Evolutionary conservation across 2,797 vertebrate species (phyloP).

Genomic region (Dromococcyx pavoninus): DNA sequence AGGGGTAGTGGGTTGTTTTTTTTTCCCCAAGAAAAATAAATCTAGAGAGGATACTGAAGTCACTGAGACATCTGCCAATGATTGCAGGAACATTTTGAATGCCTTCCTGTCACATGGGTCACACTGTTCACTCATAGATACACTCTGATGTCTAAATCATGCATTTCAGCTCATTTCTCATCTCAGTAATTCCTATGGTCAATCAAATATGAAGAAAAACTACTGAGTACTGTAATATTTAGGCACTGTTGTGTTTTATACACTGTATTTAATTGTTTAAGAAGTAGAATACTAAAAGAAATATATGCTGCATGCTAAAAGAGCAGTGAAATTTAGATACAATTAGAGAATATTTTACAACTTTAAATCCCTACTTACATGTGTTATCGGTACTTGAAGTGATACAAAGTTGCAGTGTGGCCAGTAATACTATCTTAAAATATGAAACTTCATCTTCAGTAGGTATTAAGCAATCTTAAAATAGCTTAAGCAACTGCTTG

Average conservation of each 20-base stretch:
- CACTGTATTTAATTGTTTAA: neutral
- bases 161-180: neutral
- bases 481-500: neutral
- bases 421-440: neutral
- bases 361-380: neutral
- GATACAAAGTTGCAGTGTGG: neutral
- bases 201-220: neutral
- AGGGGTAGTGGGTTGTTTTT: accelerated
- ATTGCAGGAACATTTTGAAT: neutral
- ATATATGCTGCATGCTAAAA: neutral
- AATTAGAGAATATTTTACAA: neutral
- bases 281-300: neutral
- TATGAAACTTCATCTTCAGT: neutral
- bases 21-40: neutral
- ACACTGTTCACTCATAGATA: neutral
- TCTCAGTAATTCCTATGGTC: neutral
- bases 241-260: neutral
- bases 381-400: neutral
- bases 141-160: neutral
- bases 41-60: neutral
- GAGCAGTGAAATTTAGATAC: neutral
- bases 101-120: neutral
- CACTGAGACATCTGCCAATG: neutral
- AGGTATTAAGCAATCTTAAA: neutral
- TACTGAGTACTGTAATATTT: neutral